phyloP scores from a whole-genome alignment of 2,113 vertebrate species.

The Limanda limanda region DNA sequence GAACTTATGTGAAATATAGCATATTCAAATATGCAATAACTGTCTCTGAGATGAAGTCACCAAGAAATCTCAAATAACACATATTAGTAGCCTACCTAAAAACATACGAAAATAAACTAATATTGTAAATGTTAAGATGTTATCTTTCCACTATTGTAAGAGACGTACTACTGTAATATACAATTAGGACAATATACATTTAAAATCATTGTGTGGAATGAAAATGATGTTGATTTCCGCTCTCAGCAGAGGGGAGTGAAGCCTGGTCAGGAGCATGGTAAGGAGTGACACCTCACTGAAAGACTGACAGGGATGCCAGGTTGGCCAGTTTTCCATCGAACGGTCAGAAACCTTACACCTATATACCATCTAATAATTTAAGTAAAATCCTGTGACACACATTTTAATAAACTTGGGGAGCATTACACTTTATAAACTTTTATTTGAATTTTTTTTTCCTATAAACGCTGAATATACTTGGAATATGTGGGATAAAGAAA shows the following conservation, averaged over 20 bases:
- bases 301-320: constrained; percentile 39
- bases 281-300: neutral
- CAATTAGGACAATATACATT: neutral
- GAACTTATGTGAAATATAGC: neutral
- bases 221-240: neutral
- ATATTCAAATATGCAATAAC: too few relatives aligned
- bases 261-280: neutral
- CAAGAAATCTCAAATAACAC: neutral
- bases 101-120: too few relatives aligned
- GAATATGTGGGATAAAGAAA: neutral
- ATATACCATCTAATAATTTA: neutral
- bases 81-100: too few relatives aligned
- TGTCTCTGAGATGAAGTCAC: neutral
- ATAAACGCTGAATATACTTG: neutral
- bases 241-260: constrained; percentile 31
- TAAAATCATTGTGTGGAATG: neutral
- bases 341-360: neutral
- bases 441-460: neutral
- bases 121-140: too few relatives aligned
- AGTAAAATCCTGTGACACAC: neutral
- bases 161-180: neutral
- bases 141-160: neutral
- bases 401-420: neutral
- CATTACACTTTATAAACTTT: neutral
- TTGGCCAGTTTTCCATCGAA: constrained; percentile 7